These are phyloP conservation scores for Tinamus major DNA, from an alignment of 2,797 vertebrate species.

Conservation along the genomic window DNA sequence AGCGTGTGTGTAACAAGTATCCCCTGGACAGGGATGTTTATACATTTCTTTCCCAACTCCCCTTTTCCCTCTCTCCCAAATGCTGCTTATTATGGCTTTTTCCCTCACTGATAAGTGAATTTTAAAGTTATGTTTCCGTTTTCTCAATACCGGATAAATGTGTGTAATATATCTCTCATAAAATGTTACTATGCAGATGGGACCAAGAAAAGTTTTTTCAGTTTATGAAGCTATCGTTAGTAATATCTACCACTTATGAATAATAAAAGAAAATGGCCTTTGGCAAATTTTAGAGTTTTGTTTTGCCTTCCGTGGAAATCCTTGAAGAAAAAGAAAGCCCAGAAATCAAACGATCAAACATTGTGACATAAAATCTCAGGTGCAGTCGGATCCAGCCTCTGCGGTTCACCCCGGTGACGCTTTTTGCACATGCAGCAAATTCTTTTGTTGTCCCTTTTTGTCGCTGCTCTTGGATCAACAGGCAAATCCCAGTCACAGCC, in stretches of 20 bases:
- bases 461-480: neutral
- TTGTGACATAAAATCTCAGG: neutral
- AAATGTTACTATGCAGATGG: conserved; percentile 53
- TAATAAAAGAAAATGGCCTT: conserved; percentile 56
- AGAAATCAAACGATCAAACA: conserved; percentile 1
- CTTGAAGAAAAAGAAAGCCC: conserved; percentile 19
- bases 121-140: conserved; percentile 13
- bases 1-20: neutral
- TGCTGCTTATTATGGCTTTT: neutral
- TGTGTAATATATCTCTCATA: conserved; percentile 41
- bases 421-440: neutral
- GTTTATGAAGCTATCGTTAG: conserved; percentile 50
- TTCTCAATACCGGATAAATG: conserved; percentile 5
- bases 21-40: conserved; percentile 6
- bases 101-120: neutral
- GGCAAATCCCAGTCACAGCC: neutral
- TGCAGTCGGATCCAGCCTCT: neutral
- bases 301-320: conserved; percentile 37
- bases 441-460: neutral
- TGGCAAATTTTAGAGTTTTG: conserved; percentile 30
- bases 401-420: neutral
- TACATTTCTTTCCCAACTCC: conserved; percentile 1
- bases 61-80: conserved; percentile 10
- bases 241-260: conserved; percentile 61
- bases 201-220: conserved; percentile 37